A percentile compares a stretch with the other conserved stretches of the same genome.
Evolutionary conservation across 2,888 invertebrate genomes (phyloP).

Genomic region (Protonemura montana): DNA sequence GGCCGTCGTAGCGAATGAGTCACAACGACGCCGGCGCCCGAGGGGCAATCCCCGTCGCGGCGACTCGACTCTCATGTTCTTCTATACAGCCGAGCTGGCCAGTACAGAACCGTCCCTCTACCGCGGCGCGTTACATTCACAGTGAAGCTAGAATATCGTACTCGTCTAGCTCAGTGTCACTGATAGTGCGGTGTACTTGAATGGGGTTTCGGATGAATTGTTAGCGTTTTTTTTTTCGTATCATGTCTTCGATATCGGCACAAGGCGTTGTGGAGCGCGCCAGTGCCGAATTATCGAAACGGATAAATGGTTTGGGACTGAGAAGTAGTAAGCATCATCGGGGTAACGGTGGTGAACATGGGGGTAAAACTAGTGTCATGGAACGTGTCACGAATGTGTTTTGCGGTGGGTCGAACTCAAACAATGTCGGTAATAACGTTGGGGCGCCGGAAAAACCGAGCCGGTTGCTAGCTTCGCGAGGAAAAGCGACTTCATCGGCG

Average conservation of each 20-base stretch:
- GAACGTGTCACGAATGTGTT: slow-evolving; percentile 88
- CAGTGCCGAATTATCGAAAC: slow-evolving; percentile 87
- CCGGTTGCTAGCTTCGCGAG: slow-evolving; percentile 27
- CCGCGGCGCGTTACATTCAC: slow-evolving; percentile 1
- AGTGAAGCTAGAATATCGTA: background rate
- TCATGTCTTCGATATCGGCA: slow-evolving; percentile 75
- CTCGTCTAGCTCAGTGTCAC: slow-evolving; percentile 16
- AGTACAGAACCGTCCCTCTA: slow-evolving; percentile 45
- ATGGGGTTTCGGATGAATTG: too few relatives aligned
- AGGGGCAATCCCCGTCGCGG: background rate
- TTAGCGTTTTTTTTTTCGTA: too few relatives aligned
- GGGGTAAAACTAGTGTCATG: slow-evolving; percentile 73
- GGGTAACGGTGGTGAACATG: slow-evolving; percentile 37
- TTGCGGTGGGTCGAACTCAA: slow-evolving; percentile 70
- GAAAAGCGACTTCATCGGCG: slow-evolving; percentile 51
- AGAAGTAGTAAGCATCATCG: slow-evolving; percentile 67
- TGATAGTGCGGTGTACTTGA: background rate
- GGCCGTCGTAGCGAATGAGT: background rate
- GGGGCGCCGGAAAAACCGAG: slow-evolving; percentile 63
- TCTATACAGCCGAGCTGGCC: background rate
- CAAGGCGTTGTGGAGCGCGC: slow-evolving; percentile 92
- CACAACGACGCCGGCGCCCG: background rate
- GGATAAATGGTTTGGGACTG: slow-evolving; percentile 83
- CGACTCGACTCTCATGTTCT: background rate
- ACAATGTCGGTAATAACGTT: slow-evolving; percentile 54